Evolutionary conservation across 2,888 invertebrate species (phyloP).

Genomic region (Lacanobia wlatinum): DNA sequence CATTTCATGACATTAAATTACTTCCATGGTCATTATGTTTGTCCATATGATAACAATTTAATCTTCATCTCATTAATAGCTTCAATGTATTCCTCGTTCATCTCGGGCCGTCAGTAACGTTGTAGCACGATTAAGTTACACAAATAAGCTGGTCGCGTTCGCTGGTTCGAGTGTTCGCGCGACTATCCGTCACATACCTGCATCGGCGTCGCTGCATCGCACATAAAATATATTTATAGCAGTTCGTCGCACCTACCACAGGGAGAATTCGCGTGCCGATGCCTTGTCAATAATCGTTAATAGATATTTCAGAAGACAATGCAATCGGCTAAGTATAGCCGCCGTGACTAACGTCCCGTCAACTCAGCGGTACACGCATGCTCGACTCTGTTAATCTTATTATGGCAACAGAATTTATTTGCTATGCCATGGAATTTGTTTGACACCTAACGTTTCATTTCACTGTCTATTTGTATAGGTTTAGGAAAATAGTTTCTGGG

Average conservation of each 20-base stretch:
- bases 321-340: constrained; percentile 89
- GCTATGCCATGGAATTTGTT: constrained; percentile 84
- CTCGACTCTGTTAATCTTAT: constrained; percentile 88
- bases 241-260: constrained; percentile 89
- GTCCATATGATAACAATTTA: background rate
- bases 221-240: constrained; percentile 89
- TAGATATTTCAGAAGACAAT: constrained; percentile 91
- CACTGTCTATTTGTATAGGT: constrained; percentile 68
- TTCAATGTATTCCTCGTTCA: constrained; percentile 1
- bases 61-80: background rate
- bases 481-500: constrained; percentile 58
- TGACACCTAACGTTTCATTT: constrained; percentile 83
- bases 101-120: constrained; percentile 1
- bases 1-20: background rate
- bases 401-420: constrained; percentile 88
- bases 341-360: constrained; percentile 88
- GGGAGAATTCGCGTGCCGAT: constrained; percentile 89
- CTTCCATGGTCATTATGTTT: background rate
- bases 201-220: constrained; percentile 78
- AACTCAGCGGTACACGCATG: constrained; percentile 78
- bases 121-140: constrained; percentile 54
- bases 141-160: constrained; percentile 50
- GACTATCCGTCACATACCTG: constrained; percentile 75
- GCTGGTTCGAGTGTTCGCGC: constrained; percentile 51
- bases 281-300: constrained; percentile 91